A percentile compares a stretch with the other conserved stretches of the same genome.
Evolutionary conservation across 2,113 vertebrate species (phyloP).

Genomic region (Tupaia chinensis): DNA sequence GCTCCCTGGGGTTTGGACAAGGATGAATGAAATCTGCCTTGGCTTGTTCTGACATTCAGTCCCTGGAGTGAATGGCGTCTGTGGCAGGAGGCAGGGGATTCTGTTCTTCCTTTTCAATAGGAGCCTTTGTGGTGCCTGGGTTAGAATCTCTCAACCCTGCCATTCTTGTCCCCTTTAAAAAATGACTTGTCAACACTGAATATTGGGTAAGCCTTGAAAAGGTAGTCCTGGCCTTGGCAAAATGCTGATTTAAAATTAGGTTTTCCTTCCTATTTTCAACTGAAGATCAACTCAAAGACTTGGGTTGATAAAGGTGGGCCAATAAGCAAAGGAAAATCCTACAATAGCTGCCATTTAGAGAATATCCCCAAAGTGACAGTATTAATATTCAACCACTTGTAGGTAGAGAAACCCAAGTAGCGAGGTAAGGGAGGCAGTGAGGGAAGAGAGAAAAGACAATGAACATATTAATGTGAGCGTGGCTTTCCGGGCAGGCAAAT

Average conservation of each 20-base stretch:
- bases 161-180: constrained; percentile 48
- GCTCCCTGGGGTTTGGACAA: constrained; percentile 68
- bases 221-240: constrained; percentile 44
- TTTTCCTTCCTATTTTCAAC: constrained; percentile 35
- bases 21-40: constrained; percentile 72
- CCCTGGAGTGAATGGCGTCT: constrained; percentile 64
- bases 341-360: neutral
- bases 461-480: neutral
- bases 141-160: constrained; percentile 66
- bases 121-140: constrained; percentile 67
- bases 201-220: constrained; percentile 54
- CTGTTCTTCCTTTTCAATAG: constrained; percentile 65
- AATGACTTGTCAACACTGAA: constrained; percentile 65
- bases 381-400: neutral
- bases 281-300: constrained; percentile 34
- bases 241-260: constrained; percentile 64
- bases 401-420: neutral
- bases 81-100: constrained; percentile 31
- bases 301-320: neutral
- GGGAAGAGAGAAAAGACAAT: neutral
- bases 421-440: neutral
- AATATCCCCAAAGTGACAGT: neutral
- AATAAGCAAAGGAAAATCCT: neutral
- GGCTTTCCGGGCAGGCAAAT: neutral
- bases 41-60: constrained; percentile 69